Conservation (phyloP, 2,888 invertebrate species). For the Coecobrya sp. region DNA sequence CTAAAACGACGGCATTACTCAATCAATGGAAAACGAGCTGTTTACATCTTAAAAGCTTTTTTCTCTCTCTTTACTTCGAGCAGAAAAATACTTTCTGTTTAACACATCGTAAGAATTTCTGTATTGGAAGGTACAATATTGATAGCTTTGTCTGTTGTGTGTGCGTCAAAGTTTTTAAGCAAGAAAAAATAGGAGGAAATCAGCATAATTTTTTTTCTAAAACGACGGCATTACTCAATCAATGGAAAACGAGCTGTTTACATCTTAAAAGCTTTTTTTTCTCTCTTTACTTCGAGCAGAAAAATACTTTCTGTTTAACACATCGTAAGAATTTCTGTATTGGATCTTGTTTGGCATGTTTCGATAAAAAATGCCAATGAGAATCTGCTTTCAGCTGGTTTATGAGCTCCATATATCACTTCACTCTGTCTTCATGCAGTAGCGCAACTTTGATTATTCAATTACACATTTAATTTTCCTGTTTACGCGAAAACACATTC, state of each 20-base stretch:
- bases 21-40: slow-evolving; percentile 49
- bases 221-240: slow-evolving; percentile 52
- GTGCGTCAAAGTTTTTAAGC: background rate
- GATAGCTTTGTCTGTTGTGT: background rate
- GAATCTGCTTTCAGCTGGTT: slow-evolving; percentile 53
- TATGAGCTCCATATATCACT: slow-evolving; percentile 41
- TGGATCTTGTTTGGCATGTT: slow-evolving; percentile 62
- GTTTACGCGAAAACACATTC: slow-evolving; percentile 31
- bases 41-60: slow-evolving; percentile 67
- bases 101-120: slow-evolving; percentile 47
- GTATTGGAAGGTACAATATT: slow-evolving; percentile 1
- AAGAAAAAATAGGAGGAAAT: background rate
- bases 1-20: slow-evolving; percentile 48
- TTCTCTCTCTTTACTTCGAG: slow-evolving; percentile 27
- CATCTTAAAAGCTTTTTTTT: slow-evolving; percentile 65
- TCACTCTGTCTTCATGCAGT: background rate
- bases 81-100: slow-evolving; percentile 50
- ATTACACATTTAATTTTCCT: slow-evolving; percentile 19
- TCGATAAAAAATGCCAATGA: slow-evolving; percentile 51
- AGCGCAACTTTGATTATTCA: slow-evolving; percentile 35
- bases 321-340: slow-evolving; percentile 45
- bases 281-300: slow-evolving; percentile 21
- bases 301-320: slow-evolving; percentile 52
- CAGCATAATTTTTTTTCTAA: slow-evolving; percentile 27
- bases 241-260: slow-evolving; percentile 52